Percentiles rank a stretch among this genome's conserved stretches.
These are phyloP conservation scores for Epiblema foenella DNA, from an alignment of 2,888 invertebrate genomes.

Conservation along the genomic window DNA sequence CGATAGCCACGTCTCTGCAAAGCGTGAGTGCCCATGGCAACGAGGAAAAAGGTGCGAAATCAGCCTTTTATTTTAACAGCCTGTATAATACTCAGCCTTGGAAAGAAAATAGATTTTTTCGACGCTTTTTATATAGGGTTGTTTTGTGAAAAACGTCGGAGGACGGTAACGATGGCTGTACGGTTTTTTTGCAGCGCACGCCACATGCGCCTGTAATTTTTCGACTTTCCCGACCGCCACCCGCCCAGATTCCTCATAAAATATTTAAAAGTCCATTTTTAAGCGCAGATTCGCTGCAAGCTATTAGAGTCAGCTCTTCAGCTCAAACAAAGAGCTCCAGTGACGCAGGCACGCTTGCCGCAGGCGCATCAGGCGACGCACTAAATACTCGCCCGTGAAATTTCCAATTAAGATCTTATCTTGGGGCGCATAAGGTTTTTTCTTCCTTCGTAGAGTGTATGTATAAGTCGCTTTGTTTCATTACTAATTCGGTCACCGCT, in stretches of 20 bases:
- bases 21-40: background rate
- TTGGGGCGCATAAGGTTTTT: slow-evolving; percentile 66
- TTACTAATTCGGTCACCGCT: slow-evolving; percentile 79
- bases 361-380: slow-evolving; percentile 64
- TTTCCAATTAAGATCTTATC: slow-evolving; percentile 80
- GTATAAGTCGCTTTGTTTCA: slow-evolving; percentile 77
- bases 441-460: slow-evolving; percentile 58
- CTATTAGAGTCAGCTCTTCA: slow-evolving; percentile 84
- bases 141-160: slow-evolving; percentile 7
- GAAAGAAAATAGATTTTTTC: background rate
- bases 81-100: slow-evolving; percentile 8
- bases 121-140: too few species aligned
- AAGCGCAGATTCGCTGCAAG: slow-evolving; percentile 80
- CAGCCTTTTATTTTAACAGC: slow-evolving; percentile 15
- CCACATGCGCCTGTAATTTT: slow-evolving; percentile 34
- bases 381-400: slow-evolving; percentile 66
- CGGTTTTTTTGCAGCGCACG: background rate
- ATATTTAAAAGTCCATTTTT: slow-evolving; percentile 83
- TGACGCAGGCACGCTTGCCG: slow-evolving; percentile 73
- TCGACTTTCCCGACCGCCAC: slow-evolving; percentile 46
- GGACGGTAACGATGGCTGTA: slow-evolving; percentile 7
- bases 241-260: slow-evolving; percentile 71
- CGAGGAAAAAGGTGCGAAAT: background rate
- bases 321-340: slow-evolving; percentile 81
- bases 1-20: background rate